phyloP scores from a whole-genome alignment of 2,797 vertebrate genomes.

The Moxostoma hubbsi region DNA sequence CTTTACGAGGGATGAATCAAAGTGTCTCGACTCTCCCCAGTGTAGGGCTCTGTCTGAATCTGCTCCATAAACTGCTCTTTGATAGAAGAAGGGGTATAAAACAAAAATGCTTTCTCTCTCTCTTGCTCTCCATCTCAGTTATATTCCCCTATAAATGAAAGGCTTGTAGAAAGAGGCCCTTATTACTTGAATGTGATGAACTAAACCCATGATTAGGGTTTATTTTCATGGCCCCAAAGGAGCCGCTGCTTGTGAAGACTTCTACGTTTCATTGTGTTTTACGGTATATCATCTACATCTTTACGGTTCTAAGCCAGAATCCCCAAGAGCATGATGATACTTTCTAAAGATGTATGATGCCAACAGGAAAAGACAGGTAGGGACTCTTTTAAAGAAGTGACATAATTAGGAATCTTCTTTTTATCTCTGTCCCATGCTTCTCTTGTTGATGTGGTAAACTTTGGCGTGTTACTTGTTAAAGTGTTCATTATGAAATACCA shows the following conservation, averaged over 20 bases:
- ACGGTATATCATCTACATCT: conserved; percentile 42
- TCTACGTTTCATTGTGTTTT: conserved; percentile 52
- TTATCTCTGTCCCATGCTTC: neutral
- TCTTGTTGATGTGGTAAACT: neutral
- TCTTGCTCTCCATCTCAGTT: conserved; percentile 22
- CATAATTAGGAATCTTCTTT: neutral
- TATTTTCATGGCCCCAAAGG: conserved; percentile 29
- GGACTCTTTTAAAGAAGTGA: neutral
- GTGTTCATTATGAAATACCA: neutral
- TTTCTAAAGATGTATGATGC: neutral
- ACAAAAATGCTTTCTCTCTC: neutral
- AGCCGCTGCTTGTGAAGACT: conserved; percentile 37
- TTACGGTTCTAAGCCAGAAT: conserved; percentile 29
- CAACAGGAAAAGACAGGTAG: neutral
- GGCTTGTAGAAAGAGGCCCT: conserved; percentile 45
- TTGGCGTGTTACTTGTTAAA: neutral
- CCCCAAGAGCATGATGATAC: neutral
- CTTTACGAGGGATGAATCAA: conserved; percentile 20
- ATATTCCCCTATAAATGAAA: conserved; percentile 41
- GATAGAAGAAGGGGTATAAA: conserved; percentile 7
- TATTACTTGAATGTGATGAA: conserved; percentile 47
- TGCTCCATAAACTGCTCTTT: conserved; percentile 33
- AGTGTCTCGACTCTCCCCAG: neutral
- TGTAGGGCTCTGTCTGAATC: neutral
- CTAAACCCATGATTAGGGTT: conserved; percentile 49